These are phyloP conservation scores for Melanotaenia pygmaea DNA, from an alignment of 2,797 vertebrate species.

Conservation along the genomic window DNA sequence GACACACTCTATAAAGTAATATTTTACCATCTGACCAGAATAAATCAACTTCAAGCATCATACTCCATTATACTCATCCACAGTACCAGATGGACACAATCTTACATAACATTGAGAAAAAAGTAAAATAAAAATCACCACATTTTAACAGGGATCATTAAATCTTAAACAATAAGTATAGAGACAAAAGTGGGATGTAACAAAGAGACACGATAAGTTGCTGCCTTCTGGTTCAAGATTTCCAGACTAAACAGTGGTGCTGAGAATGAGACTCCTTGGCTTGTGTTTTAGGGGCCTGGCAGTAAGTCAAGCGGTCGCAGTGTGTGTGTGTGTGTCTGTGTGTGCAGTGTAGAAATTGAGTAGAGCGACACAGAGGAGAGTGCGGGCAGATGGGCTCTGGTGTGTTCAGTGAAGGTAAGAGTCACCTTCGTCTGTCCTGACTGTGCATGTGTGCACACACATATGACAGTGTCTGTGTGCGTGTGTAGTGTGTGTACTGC, in stretches of 20 bases:
- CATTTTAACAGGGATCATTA: constrained; percentile 19
- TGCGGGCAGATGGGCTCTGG: constrained; percentile 70
- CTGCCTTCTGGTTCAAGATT: constrained; percentile 57
- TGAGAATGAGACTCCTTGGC: constrained; percentile 61
- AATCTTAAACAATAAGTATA: constrained; percentile 8
- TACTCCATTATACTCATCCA: neutral
- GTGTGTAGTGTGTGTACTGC: constrained; percentile 13
- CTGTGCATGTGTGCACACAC: constrained; percentile 33
- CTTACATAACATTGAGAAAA: neutral
- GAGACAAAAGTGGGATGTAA: constrained; percentile 26
- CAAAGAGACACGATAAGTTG: constrained; percentile 33
- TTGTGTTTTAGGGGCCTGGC: constrained; percentile 53
- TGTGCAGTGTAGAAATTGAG: constrained; percentile 51
- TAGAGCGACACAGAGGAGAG: constrained; percentile 54
- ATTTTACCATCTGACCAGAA: constrained; percentile 1
- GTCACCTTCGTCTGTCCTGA: constrained; percentile 79
- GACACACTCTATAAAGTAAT: neutral
- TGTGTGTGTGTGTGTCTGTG: constrained; percentile 45
- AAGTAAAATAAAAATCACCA: neutral
- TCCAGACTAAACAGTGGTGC: constrained; percentile 62
- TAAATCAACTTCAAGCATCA: neutral
- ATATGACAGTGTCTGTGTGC: constrained; percentile 2
- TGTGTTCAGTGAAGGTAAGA: constrained; percentile 75
- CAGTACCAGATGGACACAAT: neutral
- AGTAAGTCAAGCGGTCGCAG: constrained; percentile 61